A percentile compares a stretch with the other conserved stretches of the same genome.
These are phyloP conservation scores for Sinopyrophorus schimmeli DNA, from an alignment of 2,888 invertebrate genomes.

Conservation along the genomic window DNA sequence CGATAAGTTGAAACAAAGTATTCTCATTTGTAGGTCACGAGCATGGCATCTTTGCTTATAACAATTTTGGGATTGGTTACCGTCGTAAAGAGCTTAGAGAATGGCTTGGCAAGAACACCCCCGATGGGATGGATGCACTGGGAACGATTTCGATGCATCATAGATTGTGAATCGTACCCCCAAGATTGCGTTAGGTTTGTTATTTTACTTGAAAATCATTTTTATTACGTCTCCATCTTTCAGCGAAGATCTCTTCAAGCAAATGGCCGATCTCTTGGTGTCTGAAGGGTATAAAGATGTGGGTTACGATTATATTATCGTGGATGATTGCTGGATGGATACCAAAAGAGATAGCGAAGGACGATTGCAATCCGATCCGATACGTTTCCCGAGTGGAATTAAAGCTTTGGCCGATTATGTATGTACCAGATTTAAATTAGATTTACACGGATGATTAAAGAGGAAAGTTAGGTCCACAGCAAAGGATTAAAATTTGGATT, in stretches of 20 bases:
- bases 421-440: too few relatives aligned
- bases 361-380: conserved; percentile 59
- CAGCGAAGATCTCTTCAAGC: conserved; percentile 61
- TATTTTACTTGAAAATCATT: not conserved
- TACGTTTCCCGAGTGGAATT: conserved; percentile 65
- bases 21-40: too few relatives aligned
- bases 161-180: conserved; percentile 66
- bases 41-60: too few relatives aligned
- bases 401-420: conserved; percentile 64
- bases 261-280: conserved; percentile 60
- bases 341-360: conserved; percentile 56
- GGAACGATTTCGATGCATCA: conserved; percentile 68
- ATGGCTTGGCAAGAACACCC: conserved; percentile 68
- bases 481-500: conserved; percentile 79
- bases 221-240: not conserved
- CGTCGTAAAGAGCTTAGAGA: conserved; percentile 57
- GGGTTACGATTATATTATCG: conserved; percentile 64
- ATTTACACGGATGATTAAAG: too few relatives aligned
- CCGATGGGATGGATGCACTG: conserved; percentile 77
- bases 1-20: too few relatives aligned
- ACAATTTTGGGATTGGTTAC: too few relatives aligned
- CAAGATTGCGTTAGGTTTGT: conserved; percentile 67
- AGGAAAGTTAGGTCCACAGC: conserved; percentile 73
- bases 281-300: conserved; percentile 63
- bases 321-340: conserved; percentile 67